Base-by-base conservation (phyloP, 1,140 invertebrate species). In the Papilio glaucus region DNA sequence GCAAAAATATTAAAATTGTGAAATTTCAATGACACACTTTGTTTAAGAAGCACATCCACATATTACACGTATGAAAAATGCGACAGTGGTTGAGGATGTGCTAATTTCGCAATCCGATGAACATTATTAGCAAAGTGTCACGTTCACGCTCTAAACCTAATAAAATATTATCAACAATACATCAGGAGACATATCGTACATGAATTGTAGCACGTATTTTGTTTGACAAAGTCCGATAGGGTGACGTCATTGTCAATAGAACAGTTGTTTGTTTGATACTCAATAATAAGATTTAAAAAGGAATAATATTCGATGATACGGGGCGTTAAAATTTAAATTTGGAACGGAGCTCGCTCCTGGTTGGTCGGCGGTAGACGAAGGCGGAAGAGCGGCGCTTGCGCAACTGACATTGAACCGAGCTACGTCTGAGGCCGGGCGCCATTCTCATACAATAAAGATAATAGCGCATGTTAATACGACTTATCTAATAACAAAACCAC, bases 351-450 rank as follows among this genome's bases (percentile, higher is more conserved):
- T 75, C 65, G 87, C 81, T 89, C 85, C 86, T 85, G 84, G 83
- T 90, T 81, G 81, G 81, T 76, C 76, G 76, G 77, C 68, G 75
- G 75, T 75, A 74, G 71, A 61, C 77, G 85, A 87, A 90, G 84
- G 87, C 89, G 90, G 89, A 92, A 91, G 88, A 89, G 77, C 73
- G 75, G 77, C 87, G 88, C 85, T 92, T 92, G 86, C 90, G 89
- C 87, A 92, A 91, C 86, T 89, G 89, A 90, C 90, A 92, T 92
- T 92, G 90, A 91, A 90, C 83, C 81, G 82, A 75, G 76, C 83
- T 79, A 82, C 81, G 80, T 77, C 75, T 78, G 87, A 90, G 86
- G 87, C 84, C 90, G 76, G 74, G 74, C 79, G 85, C 85, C 87
- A 89, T 85, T 91, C 84, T 87, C 81, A 77, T 72, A 78, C 39